Base-by-base conservation (phyloP, 1,140 invertebrate species). In the Drosophila kepulauana region DNA sequence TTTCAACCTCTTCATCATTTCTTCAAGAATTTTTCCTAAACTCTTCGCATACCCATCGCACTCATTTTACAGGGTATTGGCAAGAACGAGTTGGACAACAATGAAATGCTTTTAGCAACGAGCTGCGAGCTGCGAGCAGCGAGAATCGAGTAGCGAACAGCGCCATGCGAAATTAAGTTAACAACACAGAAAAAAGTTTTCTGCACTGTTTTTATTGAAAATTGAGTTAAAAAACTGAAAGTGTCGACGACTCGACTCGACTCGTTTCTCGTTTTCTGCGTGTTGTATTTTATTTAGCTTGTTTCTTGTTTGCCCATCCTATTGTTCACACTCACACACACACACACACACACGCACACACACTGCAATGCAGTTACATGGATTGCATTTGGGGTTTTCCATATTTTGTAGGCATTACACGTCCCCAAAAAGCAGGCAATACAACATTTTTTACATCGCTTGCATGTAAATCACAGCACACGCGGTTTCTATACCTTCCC, bases 141-240 rank as follows among this genome's bases (percentile, higher is more conserved):
- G 57, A 58, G 30, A 71, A 62, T 48, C 81, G 59, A 66, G 68
- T 35, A 67, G 56, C 61, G 63, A 75, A 57, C 68, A 82, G 71
- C 80, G 56, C 65, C 78, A 78, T 85, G 67, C 81, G 78, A 84
- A 84, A 84, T 84, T 84, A 85, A 89, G 85, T 88, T 89, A 89
- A 85, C 86, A 89, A 84, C 78, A 84, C 77, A 79, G 75, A 65
- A 73, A 77, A 81, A 89, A 89, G 81, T 81, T 89, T 79, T 79
- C 38, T 72, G 64, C 70, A 78, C 82, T 79, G 81, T 82, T 85
- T 85, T 89, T 85, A 89, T 89, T 80, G 75, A 77, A 81, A 85
- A 89, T 89, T 85, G 79, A 89, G 79, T 89, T 85, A 86, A 79
- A 82, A 82, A 84, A 84, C 81, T 78, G 81, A 84, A 84, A 84